These are phyloP conservation scores for Orthosia gracilis DNA, from an alignment of 2,888 invertebrate species.

Conservation along the genomic window DNA sequence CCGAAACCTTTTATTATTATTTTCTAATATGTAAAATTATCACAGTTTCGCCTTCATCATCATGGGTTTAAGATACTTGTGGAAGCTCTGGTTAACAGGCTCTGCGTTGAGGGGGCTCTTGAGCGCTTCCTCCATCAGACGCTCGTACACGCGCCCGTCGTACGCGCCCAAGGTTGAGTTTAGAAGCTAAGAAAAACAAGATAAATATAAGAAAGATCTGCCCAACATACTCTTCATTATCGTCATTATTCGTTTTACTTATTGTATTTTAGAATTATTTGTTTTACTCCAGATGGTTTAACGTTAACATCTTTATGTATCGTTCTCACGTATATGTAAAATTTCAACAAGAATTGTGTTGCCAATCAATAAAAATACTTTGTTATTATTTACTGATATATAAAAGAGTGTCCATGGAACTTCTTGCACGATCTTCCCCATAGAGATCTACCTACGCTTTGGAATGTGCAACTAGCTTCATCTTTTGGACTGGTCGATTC, in stretches of 20 bases:
- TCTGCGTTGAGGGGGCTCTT: conserved; percentile 95
- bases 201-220: not conserved
- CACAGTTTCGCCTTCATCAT: conserved; percentile 93
- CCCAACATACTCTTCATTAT: not conserved
- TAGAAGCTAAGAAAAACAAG: conserved; percentile 73
- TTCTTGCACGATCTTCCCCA: too few relatives aligned
- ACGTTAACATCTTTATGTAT: too few relatives aligned
- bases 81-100: conserved; percentile 94
- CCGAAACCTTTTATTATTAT: conserved; percentile 25
- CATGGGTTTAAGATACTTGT: conserved; percentile 94
- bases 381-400: too few relatives aligned
- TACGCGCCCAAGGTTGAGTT: conserved; percentile 95
- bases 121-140: conserved; percentile 94
- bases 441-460: too few relatives aligned
- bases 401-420: too few relatives aligned
- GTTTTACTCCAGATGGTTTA: too few relatives aligned
- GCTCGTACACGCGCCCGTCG: conserved; percentile 96
- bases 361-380: too few relatives aligned
- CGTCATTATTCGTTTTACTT: not conserved
- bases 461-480: too few relatives aligned
- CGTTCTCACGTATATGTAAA: too few relatives aligned
- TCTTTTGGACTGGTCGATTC: too few relatives aligned
- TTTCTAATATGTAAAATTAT: conserved; percentile 61
- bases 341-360: too few relatives aligned
- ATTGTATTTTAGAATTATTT: too few relatives aligned